Conservation (phyloP, 2,113 vertebrate genomes). For the Eupsittula cactorum region DNA sequence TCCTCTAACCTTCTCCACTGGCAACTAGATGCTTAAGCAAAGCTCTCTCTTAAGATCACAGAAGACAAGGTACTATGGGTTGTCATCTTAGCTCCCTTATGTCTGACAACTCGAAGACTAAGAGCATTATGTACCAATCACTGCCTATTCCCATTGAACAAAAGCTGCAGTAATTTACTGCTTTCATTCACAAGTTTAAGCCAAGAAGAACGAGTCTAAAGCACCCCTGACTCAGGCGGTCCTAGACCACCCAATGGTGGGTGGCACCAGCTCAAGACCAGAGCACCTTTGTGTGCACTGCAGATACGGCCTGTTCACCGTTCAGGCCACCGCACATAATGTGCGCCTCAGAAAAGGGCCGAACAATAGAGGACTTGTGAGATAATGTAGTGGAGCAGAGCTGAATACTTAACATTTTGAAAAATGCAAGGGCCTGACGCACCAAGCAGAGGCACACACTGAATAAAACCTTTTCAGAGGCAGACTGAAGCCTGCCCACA, state of each 20-base stretch:
- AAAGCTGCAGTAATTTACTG: background rate
- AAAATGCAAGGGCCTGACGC: background rate
- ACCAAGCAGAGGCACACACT: background rate
- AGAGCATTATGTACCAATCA: background rate
- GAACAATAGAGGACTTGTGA: slow-evolving; percentile 35
- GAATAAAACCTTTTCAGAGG: slow-evolving; percentile 47
- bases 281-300: background rate
- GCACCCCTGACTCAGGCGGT: background rate
- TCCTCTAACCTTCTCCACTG: background rate
- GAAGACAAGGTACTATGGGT: background rate
- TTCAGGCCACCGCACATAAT: background rate
- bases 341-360: background rate
- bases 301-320: accelerated
- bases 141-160: background rate
- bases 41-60: background rate
- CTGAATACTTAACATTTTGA: slow-evolving; percentile 41
- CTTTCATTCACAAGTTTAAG: background rate
- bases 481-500: slow-evolving; percentile 41
- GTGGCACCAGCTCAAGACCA: background rate
- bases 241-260: background rate
- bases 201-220: background rate
- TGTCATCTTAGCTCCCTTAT: background rate
- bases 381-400: slow-evolving; percentile 25
- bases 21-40: background rate
- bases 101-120: background rate